Percentiles rank a stretch among this genome's conserved stretches.
phyloP scores from a whole-genome alignment of 2,888 invertebrate genomes.

The Peribatodes rhomboidaria region DNA sequence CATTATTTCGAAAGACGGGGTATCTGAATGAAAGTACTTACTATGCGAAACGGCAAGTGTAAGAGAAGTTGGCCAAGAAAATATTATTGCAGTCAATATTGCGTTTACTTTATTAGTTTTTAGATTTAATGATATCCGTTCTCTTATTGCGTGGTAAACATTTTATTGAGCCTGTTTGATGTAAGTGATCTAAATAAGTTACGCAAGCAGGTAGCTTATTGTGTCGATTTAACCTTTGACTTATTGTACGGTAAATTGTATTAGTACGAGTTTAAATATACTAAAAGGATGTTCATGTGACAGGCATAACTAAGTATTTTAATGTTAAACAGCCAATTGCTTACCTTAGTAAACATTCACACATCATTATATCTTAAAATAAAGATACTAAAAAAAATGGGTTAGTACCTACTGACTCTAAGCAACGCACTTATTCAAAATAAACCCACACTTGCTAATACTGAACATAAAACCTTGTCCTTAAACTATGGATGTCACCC shows the following conservation, averaged over 20 bases:
- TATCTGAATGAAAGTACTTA: slow-evolving; percentile 2
- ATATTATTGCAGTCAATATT: not conserved
- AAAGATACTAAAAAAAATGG: no score
- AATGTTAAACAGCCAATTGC: no score
- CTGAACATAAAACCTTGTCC: slow-evolving; percentile 13
- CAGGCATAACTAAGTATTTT: no score
- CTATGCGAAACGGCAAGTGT: not conserved
- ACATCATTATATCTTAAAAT: no score
- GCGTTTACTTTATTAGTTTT: not conserved
- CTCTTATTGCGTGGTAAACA: slow-evolving; percentile 7
- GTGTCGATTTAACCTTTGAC: not conserved
- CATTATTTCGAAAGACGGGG: slow-evolving; percentile 1
- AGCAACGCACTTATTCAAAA: no score
- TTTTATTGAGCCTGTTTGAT: not conserved
- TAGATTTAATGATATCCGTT: slow-evolving; percentile 11
- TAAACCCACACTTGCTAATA: no score
- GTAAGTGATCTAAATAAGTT: not conserved
- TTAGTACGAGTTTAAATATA: not conserved
- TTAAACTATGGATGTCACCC: slow-evolving; percentile 27
- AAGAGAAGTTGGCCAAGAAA: slow-evolving; percentile 1
- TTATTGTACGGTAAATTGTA: not conserved
- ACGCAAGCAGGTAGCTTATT: not conserved
- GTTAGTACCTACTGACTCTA: no score
- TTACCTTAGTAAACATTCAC: no score
- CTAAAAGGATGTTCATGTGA: no score